phyloP scores from a whole-genome alignment of 2,113 vertebrate genomes.

The Myotis brandtii region DNA sequence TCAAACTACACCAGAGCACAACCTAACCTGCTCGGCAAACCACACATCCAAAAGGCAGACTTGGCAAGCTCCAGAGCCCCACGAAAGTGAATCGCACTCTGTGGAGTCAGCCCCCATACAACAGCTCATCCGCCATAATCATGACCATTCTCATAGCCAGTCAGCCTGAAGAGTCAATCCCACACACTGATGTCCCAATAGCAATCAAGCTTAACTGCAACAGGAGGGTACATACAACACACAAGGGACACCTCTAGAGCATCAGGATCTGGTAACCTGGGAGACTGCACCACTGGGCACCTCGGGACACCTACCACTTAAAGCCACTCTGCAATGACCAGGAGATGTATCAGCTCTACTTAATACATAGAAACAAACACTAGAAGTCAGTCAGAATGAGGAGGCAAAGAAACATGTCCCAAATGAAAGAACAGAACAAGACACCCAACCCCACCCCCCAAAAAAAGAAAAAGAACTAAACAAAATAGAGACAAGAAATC shows the following conservation, averaged over 20 bases:
- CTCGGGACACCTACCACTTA: background rate
- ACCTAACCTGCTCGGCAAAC: background rate
- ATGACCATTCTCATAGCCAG: background rate
- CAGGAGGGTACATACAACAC: background rate
- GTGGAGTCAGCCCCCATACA: background rate
- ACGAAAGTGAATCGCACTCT: background rate
- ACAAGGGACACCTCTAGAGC: background rate
- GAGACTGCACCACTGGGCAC: background rate
- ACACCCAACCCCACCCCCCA: background rate
- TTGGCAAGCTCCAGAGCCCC: background rate
- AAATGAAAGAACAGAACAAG: background rate
- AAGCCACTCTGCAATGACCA: background rate
- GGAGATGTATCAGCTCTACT: background rate
- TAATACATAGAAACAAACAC: background rate
- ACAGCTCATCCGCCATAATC: background rate
- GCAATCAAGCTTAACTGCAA: background rate
- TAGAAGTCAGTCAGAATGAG: background rate
- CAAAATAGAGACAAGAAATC: background rate
- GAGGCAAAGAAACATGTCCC: background rate
- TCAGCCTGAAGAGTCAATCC: background rate
- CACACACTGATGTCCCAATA: background rate
- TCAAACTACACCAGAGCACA: background rate
- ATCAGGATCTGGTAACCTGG: no score
- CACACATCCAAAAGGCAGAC: no score
- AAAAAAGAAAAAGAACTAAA: background rate